Percentiles rank a stretch among this genome's conserved stretches.
Evolutionary conservation across 2,888 invertebrate species (phyloP).

Genomic region (Magallana nippona): DNA sequence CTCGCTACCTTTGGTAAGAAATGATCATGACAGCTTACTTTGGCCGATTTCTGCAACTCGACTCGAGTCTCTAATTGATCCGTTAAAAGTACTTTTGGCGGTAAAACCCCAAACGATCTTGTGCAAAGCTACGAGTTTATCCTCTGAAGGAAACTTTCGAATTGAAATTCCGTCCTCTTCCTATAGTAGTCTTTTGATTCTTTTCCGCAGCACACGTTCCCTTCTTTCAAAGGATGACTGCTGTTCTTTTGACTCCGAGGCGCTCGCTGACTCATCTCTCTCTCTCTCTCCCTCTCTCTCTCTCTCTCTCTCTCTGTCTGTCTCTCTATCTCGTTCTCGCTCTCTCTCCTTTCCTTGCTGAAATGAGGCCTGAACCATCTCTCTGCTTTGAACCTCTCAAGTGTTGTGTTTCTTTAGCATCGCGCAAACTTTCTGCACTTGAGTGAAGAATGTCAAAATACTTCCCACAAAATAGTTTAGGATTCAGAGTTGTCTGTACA

Average conservation of each 20-base stretch:
- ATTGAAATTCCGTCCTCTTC: background rate
- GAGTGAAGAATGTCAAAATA: no score
- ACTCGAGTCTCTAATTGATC: background rate
- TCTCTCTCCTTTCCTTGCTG: background rate
- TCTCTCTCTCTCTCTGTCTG: no score
- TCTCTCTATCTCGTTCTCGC: no score
- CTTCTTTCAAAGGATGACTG: background rate
- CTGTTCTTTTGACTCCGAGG: background rate
- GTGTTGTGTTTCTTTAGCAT: slow-evolving; percentile 39
- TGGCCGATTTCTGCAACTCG: background rate
- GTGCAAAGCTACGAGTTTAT: background rate
- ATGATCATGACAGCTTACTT: slow-evolving; percentile 36
- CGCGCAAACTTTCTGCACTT: slow-evolving; percentile 32
- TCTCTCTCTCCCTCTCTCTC: no score
- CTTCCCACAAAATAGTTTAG: no score
- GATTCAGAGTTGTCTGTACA: no score
- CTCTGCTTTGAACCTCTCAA: background rate
- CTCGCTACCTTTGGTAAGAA: slow-evolving; percentile 8
- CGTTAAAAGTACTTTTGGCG: no score
- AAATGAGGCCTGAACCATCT: background rate
- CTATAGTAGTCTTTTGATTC: no score
- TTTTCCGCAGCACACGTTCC: background rate
- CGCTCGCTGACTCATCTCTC: background rate
- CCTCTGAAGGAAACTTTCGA: background rate
- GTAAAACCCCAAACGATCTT: slow-evolving; percentile 21